Evolutionary conservation across 1,140 invertebrate species (phyloP), one percentile per base, ranked within the genome.

Genomic region (Drosophila quadrilineata): DNA sequence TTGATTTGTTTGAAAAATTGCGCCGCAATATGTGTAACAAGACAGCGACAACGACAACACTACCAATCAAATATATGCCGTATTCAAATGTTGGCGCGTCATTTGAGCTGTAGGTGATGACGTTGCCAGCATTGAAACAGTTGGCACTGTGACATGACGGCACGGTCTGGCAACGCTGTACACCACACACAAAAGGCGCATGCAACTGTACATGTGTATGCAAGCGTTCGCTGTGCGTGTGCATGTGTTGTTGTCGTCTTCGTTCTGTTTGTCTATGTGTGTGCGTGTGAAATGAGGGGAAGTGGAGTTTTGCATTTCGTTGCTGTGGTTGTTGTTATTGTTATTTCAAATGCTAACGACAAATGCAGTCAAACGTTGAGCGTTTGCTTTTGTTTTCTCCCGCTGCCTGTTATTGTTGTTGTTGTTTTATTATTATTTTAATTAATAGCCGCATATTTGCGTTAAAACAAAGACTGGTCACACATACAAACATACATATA

Each of bases 361-460:
- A 71, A 72, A 63, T 63, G 50, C 54, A 70, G 60, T 52, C 53
- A 58, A 70, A 70, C 60, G 67, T 70, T 70, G 52, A 28, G 22
- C 43, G 21, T 28, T 14, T 46, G 33, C 58, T 46, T 46, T 56
- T 68, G 17, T 49, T 50, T 33, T 54, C 22, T 29, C 26, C 40
- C 46, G 14, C 28, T 58, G 16, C 21, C 36, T 10, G 22, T 43
- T 24, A 45, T 29, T 43, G 14, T 45, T 46, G 35, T 10, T 50
- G 31, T 56, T 63, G 41, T 71, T n/a, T n/a, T 71, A 53, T 58
- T 67, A 60, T 79, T 84, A 68, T 79, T 85, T 79, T 79, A 85
- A 85, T 85, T 85, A 85, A 85, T 85, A 86, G 73, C 80, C 80
- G 79, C 79, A 85, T 85, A 86, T 85, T 85, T 85, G 80, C 71